Base-by-base conservation (phyloP, 2,113 vertebrate genomes). In the Hystrix brachyura region DNA sequence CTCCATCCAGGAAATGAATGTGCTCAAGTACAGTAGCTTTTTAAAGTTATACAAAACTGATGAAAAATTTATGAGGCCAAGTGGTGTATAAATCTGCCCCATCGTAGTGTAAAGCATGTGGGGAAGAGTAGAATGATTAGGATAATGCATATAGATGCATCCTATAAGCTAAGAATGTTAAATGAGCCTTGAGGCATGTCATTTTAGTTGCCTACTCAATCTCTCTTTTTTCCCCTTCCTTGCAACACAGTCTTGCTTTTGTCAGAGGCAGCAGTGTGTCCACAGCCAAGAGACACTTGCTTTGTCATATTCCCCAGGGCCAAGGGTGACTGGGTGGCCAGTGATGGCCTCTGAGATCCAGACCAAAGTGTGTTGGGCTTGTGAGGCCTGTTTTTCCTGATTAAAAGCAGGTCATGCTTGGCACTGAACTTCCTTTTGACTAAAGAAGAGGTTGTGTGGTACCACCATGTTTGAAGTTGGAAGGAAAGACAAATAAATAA, bases 1-100 rank as follows among this genome's bases (percentile, higher is more conserved):
- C 71, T 76, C 64, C 87, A 95, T 94, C 90, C 92, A 96, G 84
- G 76, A 92, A 98, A 94, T 81, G 92, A 97, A 93, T 97, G 92
- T 83, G 97, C 62, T 94, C 97, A 91, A 78, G 96, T 95, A 91
- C 53, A 95, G 95, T 62, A 72, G 83, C 43, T 17, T 85, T 98
- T 96, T 92, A 85, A 90, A 96, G 87, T 91, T 48, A 25, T 1
- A 85, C 79, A 96, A 91, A 95, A 96, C 32, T 60, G 78, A 67
- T 95, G 94, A 95, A 97, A 97, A 92, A 59, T 1, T 0, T 55
- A 55, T 78, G 87, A 95, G 78, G 95, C 81, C 93, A 95, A 94
- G 91, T 76, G 53, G 62, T n/a, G 10, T 83, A 89, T 95, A 94
- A 89, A 82, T 91, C 81, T 65, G 74, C 60, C 38, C 90, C 88